phyloP scores from a whole-genome alignment of 2,113 vertebrate species.

The Rutilus rutilus region DNA sequence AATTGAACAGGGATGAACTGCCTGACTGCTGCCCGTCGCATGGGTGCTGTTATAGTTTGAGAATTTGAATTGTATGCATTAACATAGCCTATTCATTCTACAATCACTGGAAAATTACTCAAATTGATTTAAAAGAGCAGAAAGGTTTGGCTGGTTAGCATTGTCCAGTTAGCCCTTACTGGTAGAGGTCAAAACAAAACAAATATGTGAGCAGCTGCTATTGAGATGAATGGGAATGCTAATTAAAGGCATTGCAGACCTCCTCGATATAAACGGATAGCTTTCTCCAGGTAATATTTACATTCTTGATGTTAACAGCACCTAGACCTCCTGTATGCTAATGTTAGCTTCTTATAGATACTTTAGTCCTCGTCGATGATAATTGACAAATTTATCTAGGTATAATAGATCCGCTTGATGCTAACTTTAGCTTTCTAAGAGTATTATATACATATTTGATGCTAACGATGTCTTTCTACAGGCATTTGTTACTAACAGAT shows the following conservation, averaged over 20 bases:
- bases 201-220: neutral
- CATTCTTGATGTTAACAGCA: neutral
- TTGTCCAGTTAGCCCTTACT: neutral
- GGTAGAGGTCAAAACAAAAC: slow-evolving; percentile 6
- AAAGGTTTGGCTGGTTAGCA: neutral
- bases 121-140: neutral
- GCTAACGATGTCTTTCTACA: no score
- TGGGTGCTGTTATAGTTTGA: slow-evolving; percentile 34
- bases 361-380: neutral
- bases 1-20: slow-evolving; percentile 32
- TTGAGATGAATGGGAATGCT: neutral
- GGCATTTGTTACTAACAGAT: no score
- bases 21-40: slow-evolving; percentile 31
- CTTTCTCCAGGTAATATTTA: neutral
- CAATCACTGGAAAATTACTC: neutral
- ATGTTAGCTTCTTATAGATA: neutral
- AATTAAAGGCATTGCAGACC: neutral
- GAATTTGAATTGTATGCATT: slow-evolving; percentile 44
- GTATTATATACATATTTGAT: neutral
- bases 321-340: neutral
- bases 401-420: neutral
- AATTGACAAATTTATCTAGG: neutral
- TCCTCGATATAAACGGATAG: neutral
- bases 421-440: neutral
- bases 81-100: slow-evolving; percentile 47